Evolutionary conservation across 2,113 vertebrate species (phyloP).

Genomic region (Pyrgilauda ruficollis): DNA sequence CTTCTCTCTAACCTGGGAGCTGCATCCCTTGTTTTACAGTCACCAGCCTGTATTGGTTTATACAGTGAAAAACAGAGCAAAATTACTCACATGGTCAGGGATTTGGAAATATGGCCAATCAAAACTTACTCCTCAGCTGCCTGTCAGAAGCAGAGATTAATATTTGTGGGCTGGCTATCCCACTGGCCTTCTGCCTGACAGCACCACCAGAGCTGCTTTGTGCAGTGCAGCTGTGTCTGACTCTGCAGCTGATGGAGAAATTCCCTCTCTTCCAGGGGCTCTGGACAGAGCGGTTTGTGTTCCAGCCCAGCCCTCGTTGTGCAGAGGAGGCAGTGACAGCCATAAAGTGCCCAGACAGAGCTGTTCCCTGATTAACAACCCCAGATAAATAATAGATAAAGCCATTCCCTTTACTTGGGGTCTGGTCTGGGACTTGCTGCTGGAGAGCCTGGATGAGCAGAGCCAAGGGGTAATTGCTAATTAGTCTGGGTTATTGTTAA

Average conservation of each 20-base stretch:
- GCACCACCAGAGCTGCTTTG: neutral
- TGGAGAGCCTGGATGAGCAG: neutral
- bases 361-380: neutral
- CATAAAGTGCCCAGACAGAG: neutral
- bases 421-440: neutral
- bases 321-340: no score
- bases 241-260: neutral
- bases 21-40: neutral
- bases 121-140: neutral
- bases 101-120: neutral
- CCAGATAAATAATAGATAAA: neutral
- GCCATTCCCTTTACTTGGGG: neutral
- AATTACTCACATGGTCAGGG: neutral
- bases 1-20: neutral
- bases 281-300: neutral
- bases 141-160: neutral
- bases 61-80: neutral
- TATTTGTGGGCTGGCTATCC: neutral
- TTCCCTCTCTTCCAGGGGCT: neutral
- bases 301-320: accelerated
- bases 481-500: neutral
- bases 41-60: neutral
- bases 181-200: neutral
- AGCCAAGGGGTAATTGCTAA: neutral
- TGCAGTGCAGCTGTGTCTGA: neutral